Conservation (phyloP, 2,113 vertebrate genomes). For the Atlantisia rogersi region DNA sequence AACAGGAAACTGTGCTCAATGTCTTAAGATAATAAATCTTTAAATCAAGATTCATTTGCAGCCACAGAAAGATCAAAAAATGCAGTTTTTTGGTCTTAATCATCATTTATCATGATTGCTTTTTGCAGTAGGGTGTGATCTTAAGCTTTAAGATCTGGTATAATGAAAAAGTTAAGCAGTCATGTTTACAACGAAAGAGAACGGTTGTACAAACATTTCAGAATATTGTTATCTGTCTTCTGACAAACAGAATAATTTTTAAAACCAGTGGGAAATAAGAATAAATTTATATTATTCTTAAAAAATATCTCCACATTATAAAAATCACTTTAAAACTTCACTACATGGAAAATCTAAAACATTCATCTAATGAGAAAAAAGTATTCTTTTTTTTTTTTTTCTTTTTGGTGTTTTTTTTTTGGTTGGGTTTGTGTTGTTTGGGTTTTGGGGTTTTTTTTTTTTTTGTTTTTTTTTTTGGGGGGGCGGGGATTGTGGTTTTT, state of each 20-base stretch:
- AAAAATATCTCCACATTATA: background rate
- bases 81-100: background rate
- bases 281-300: background rate
- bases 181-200: background rate
- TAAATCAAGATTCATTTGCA: background rate
- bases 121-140: background rate
- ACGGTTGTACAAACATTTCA: background rate
- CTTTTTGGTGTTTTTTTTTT: background rate
- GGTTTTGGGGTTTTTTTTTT: too few relatives aligned
- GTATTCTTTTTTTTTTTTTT: background rate
- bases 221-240: background rate
- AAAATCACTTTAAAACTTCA: background rate
- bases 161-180: background rate
- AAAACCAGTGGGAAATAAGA: background rate
- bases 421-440: too few relatives aligned
- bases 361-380: background rate
- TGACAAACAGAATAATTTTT: background rate
- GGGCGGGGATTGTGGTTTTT: background rate
- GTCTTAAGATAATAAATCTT: background rate
- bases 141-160: background rate
- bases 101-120: background rate
- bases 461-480: background rate
- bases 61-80: background rate
- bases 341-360: background rate
- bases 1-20: background rate